A percentile compares a stretch with the other conserved stretches of the same genome.
These are phyloP conservation scores for Chloromyia formosa DNA, from an alignment of 2,888 invertebrate species.

Conservation along the genomic window DNA sequence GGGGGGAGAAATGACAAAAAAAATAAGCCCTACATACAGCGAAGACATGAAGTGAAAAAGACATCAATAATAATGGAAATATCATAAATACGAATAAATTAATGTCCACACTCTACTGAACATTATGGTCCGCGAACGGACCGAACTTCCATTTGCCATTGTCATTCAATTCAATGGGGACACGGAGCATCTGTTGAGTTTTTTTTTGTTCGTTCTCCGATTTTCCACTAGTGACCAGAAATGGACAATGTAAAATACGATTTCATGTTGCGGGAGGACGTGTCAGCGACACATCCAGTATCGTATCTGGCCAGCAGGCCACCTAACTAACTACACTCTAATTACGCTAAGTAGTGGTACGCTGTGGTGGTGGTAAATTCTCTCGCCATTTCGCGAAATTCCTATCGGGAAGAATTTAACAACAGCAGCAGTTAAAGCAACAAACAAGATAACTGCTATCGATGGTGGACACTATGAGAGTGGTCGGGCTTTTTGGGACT, in stretches of 20 bases:
- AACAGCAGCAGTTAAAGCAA: not conserved
- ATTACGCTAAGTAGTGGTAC: slow-evolving; percentile 22
- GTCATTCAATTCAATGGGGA: not conserved
- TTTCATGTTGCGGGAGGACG: not conserved
- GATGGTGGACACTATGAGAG: no score
- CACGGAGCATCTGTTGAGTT: slow-evolving; percentile 6
- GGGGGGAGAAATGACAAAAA: no score
- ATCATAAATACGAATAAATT: slow-evolving; percentile 37
- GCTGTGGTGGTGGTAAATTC: not conserved
- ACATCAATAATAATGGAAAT: slow-evolving; percentile 18
- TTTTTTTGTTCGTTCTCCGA: not conserved
- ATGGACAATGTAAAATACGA: not conserved
- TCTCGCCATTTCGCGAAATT: slow-evolving; percentile 1
- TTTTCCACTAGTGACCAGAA: slow-evolving; percentile 20
- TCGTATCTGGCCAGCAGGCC: not conserved
- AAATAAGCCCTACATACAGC: no score
- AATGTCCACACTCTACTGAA: slow-evolving; percentile 36
- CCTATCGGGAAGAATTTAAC: not conserved
- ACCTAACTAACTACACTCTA: slow-evolving; percentile 17
- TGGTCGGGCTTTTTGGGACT: no score
- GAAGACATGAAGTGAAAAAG: slow-evolving; percentile 9
- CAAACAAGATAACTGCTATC: no score
- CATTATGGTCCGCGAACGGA: slow-evolving; percentile 13
- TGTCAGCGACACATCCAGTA: not conserved
- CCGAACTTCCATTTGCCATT: slow-evolving; percentile 12